Evolutionary conservation across 2,113 vertebrate species (phyloP).

Genomic region (Pycnonotus jocosus): DNA sequence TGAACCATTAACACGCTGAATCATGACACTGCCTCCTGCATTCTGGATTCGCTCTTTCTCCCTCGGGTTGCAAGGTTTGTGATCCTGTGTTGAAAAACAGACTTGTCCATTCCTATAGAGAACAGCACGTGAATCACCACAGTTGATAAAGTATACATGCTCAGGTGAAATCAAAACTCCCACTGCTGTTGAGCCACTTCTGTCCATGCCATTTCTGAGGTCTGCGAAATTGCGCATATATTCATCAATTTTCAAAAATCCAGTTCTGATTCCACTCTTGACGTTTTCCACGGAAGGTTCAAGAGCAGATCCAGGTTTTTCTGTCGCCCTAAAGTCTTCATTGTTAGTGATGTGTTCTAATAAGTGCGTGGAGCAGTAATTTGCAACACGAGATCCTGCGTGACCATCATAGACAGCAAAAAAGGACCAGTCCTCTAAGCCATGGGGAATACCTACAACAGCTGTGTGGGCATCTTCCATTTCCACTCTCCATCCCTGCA

Average conservation of each 20-base stretch:
- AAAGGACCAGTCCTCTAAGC: slow-evolving; percentile 95
- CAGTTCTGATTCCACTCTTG: slow-evolving; percentile 91
- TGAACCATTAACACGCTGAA: slow-evolving; percentile 96
- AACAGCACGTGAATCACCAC: slow-evolving; percentile 94
- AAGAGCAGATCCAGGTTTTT: slow-evolving; percentile 71
- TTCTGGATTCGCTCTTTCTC: slow-evolving; percentile 98
- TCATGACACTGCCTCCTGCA: slow-evolving; percentile 98
- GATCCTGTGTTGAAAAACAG: slow-evolving; percentile 97
- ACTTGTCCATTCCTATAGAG: slow-evolving; percentile 90
- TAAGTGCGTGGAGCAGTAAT: slow-evolving; percentile 94
- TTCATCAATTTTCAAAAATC: slow-evolving; percentile 97
- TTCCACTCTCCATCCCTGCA: slow-evolving; percentile 99
- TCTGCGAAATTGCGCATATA: slow-evolving; percentile 98
- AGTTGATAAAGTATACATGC: slow-evolving; percentile 97
- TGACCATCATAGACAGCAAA: slow-evolving; percentile 98
- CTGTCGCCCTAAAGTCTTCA: slow-evolving; percentile 82
- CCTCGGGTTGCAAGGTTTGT: slow-evolving; percentile 97
- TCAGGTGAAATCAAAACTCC: slow-evolving; percentile 91
- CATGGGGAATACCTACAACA: slow-evolving; percentile 88
- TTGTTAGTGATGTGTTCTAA: slow-evolving; percentile 94
- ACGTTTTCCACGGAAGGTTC: slow-evolving; percentile 88
- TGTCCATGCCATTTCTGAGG: slow-evolving; percentile 95
- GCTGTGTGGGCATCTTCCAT: slow-evolving; percentile 99
- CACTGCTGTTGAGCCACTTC: slow-evolving; percentile 96
- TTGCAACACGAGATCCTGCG: slow-evolving; percentile 95